Evolutionary conservation across 2,113 vertebrate species (phyloP), one percentile per base, ranked within the genome.

Genomic region (Deroptyus accipitrinus): DNA sequence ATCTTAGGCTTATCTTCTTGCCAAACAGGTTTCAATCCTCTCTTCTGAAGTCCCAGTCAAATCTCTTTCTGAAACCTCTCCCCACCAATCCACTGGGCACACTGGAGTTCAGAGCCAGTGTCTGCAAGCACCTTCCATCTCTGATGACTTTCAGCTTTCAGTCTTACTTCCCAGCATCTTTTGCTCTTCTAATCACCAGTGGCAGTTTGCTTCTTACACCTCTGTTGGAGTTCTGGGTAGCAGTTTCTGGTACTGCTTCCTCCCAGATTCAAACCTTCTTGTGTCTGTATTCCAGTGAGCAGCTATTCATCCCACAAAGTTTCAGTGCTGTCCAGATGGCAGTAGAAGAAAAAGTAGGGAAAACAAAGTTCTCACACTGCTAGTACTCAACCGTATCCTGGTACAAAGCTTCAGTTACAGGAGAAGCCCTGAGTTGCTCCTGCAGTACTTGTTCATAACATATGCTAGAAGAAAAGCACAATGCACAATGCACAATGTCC

Each of bases 171-270:
- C 5, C 42, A 92, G 37, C 31, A 37, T 44, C 31, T 86, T 86
- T 52, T 63, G 13, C 33, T 92, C 61, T 74, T 78, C 59, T 59
- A 17, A 18, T 91, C 70, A 27, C 17, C 31, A 52, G 2, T 49
- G 0, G 0, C 16, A 19, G 5, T 83, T 92, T 69, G 35, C 35
- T 52, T 90, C 46, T 63, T 64, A 20, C 1, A 9, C 8, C 18
- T 82, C 23, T 39, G 37, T 10, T 37, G 25, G 8, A 69, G 17
- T 55, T 6, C 63, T 73, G 12, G 24, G 3, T 25, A 57, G 41
- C 35, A 62, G 6, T 57, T 55, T 54, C 33, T 62, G 23, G 10
- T 77, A 31, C 33, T 79, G 30, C 67, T 67, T 76, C n/a, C 17
- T 76, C 63, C 20, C 24, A 39, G 0, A 44, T 52, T 74, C 44